Evolutionary conservation across 2,888 invertebrate genomes (phyloP).

Genomic region (Branchipolynoe longqiensis): DNA sequence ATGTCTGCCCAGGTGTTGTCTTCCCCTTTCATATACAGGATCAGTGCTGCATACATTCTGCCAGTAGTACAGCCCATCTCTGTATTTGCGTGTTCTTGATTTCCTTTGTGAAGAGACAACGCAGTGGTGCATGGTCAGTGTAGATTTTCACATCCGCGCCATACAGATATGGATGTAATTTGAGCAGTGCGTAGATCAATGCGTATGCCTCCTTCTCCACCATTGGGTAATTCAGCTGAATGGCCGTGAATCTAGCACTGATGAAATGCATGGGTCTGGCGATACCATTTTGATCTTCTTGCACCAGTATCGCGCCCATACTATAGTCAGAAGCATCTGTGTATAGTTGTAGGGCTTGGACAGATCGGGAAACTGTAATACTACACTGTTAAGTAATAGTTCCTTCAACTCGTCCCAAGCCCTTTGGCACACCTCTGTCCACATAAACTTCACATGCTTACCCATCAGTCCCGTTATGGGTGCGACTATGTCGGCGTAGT

Average conservation of each 20-base stretch:
- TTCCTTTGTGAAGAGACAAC: too few relatives aligned
- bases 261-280: slow-evolving; percentile 40
- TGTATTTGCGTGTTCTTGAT: too few relatives aligned
- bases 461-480: slow-evolving; percentile 15
- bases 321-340: not conserved
- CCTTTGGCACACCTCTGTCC: not conserved
- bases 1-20: too few relatives aligned
- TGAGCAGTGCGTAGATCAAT: slow-evolving; percentile 37
- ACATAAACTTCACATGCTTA: slow-evolving; percentile 28
- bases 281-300: not conserved
- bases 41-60: too few relatives aligned
- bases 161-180: slow-evolving; percentile 25
- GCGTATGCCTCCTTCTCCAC: slow-evolving; percentile 42
- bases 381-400: not conserved
- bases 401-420: slow-evolving; percentile 38
- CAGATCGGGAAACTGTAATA: not conserved
- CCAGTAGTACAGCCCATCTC: too few relatives aligned
- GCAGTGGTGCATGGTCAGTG: too few relatives aligned
- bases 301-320: slow-evolving; percentile 45
- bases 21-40: too few relatives aligned
- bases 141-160: too few relatives aligned
- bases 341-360: slow-evolving; percentile 34
- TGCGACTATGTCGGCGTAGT: slow-evolving; percentile 46
- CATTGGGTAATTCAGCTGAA: not conserved
- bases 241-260: not conserved